phyloP scores from a whole-genome alignment of 1,140 invertebrate genomes.

The Himalopsyche phryganea region DNA sequence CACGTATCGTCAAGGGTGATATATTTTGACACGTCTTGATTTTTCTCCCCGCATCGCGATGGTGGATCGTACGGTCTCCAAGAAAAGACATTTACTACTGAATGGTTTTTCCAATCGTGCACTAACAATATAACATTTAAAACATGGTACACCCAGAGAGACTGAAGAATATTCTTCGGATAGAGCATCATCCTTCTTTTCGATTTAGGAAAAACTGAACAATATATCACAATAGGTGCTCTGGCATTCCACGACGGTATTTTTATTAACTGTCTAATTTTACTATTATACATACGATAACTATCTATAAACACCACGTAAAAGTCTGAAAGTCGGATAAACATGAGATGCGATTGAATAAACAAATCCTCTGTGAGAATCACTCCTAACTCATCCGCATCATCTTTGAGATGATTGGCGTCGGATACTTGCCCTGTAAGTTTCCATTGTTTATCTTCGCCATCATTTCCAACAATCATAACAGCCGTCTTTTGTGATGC shows the following conservation, averaged over 20 bases:
- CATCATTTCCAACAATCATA: constrained; percentile 24
- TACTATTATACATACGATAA: constrained; percentile 29
- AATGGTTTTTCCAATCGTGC: constrained; percentile 24
- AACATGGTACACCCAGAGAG: constrained; percentile 26
- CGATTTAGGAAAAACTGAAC: background rate
- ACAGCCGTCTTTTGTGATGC: constrained; percentile 5
- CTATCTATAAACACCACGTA: constrained; percentile 29
- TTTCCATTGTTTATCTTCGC: constrained; percentile 11
- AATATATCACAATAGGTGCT: constrained; percentile 26
- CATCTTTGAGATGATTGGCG: constrained; percentile 1
- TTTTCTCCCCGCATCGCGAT: constrained; percentile 28
- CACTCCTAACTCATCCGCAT: constrained; percentile 18
- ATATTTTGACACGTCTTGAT: constrained; percentile 16
- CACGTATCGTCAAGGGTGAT: constrained; percentile 19
- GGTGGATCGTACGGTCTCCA: constrained; percentile 34
- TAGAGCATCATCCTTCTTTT: constrained; percentile 24
- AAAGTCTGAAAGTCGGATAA: constrained; percentile 25
- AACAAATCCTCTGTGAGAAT: constrained; percentile 18
- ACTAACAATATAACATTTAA: constrained; percentile 27
- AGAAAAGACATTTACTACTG: constrained; percentile 24
- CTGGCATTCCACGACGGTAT: constrained; percentile 30
- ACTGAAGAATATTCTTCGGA: constrained; percentile 19
- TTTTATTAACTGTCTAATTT: constrained; percentile 25
- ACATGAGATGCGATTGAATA: constrained; percentile 28
- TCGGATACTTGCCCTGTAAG: background rate